These are phyloP conservation scores for Phaenicophaeus curvirostris DNA, from an alignment of 2,797 vertebrate species.

Conservation along the genomic window DNA sequence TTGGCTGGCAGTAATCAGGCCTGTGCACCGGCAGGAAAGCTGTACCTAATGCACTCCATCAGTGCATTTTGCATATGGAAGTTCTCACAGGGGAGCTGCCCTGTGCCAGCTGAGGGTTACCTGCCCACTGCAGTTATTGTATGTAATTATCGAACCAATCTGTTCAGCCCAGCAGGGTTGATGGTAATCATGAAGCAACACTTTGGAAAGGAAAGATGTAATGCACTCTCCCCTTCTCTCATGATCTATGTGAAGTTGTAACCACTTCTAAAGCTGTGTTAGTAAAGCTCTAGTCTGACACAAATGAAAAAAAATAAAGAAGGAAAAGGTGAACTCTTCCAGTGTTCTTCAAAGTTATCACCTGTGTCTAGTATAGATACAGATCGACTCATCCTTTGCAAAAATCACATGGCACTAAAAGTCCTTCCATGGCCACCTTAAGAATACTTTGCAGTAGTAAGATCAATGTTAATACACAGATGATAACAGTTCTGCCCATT, in stretches of 20 bases:
- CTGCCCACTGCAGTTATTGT: constrained; percentile 93
- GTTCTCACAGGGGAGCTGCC: constrained; percentile 89
- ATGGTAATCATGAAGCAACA: constrained; percentile 93
- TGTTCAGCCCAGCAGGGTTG: constrained; percentile 95
- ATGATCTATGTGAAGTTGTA: constrained; percentile 62
- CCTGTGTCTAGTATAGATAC: background rate
- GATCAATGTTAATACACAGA: background rate
- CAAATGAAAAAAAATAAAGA: background rate
- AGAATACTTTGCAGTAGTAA: background rate
- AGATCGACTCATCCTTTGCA: background rate
- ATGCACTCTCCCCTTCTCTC: constrained; percentile 75
- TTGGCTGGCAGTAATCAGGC: constrained; percentile 84
- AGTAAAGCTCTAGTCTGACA: constrained; percentile 31
- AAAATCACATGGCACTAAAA: background rate
- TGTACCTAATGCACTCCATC: constrained; percentile 83
- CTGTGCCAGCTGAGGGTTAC: constrained; percentile 93
- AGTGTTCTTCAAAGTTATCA: background rate
- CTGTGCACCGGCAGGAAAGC: constrained; percentile 80
- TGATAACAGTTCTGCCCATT: background rate
- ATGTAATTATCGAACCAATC: constrained; percentile 98
- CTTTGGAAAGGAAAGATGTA: constrained; percentile 85
- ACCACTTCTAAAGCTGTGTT: constrained; percentile 49
- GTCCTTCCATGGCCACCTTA: background rate
- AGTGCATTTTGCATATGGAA: constrained; percentile 92
- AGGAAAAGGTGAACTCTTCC: background rate